These are phyloP conservation scores for Heloderma charlesbogerti DNA, from an alignment of 2,113 vertebrate genomes.

Conservation along the genomic window DNA sequence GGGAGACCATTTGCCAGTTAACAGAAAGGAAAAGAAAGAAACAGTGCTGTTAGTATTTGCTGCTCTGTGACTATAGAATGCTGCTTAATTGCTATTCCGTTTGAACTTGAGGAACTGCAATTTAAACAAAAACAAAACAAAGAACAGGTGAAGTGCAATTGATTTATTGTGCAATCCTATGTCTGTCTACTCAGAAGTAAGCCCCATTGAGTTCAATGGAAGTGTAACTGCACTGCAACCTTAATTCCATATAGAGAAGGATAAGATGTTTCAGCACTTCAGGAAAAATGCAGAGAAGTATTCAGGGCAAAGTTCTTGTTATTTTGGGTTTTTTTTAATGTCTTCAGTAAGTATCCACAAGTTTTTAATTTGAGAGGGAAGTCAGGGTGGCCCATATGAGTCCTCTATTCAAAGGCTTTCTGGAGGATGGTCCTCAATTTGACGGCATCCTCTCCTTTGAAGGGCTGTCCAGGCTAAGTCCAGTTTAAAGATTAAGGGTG, in stretches of 20 bases:
- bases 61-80: not conserved
- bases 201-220: not conserved
- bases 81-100: slow-evolving; percentile 12
- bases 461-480: too few relatives aligned
- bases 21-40: slow-evolving; percentile 15
- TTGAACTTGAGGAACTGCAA: not conserved
- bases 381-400: too few relatives aligned
- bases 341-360: not conserved
- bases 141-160: not conserved
- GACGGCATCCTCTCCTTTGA: too few relatives aligned
- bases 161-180: not conserved
- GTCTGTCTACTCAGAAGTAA: not conserved
- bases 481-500: too few relatives aligned
- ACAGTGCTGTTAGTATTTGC: not conserved
- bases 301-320: not conserved
- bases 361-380: not conserved
- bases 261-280: not conserved
- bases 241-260: not conserved
- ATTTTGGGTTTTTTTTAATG: not conserved
- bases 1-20: not conserved
- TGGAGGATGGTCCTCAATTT: too few relatives aligned
- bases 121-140: not conserved
- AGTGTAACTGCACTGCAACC: not conserved
- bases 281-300: not conserved
- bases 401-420: too few relatives aligned